Evolutionary conservation across 1,140 invertebrate species (phyloP).

Genomic region (Lanistes nyassanus): DNA sequence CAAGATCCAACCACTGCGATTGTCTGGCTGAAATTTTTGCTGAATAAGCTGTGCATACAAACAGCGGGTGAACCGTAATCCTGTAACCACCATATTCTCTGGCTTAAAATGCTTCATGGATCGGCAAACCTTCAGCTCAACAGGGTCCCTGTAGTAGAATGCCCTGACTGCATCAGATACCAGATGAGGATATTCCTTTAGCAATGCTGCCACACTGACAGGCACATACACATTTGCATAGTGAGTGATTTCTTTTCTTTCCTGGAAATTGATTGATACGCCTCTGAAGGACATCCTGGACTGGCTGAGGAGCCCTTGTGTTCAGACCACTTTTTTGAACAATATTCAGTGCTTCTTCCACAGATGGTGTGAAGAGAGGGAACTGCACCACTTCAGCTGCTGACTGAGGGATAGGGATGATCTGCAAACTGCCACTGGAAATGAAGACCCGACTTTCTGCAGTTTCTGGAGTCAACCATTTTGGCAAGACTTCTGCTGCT

Average conservation of each 20-base stretch:
- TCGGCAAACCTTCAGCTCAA: conserved; percentile 67
- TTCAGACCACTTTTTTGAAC: conserved; percentile 72
- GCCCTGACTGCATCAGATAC: conserved; percentile 83
- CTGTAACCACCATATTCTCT: conserved; percentile 59
- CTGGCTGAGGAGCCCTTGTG: conserved; percentile 74
- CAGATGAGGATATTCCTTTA: conserved; percentile 81
- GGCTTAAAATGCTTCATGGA: conserved; percentile 64
- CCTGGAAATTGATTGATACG: conserved; percentile 75
- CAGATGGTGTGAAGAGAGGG: conserved; percentile 60
- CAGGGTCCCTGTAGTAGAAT: conserved; percentile 85
- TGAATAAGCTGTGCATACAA: conserved; percentile 91
- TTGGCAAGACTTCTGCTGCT: conserved; percentile 86
- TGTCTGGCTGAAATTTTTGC: conserved; percentile 83
- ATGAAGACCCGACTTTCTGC: conserved; percentile 80
- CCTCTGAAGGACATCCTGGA: conserved; percentile 74
- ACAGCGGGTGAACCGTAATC: conserved; percentile 82
- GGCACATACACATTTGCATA: conserved; percentile 83
- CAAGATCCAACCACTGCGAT: conserved; percentile 80
- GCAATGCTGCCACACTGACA: conserved; percentile 80
- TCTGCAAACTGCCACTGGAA: conserved; percentile 75
- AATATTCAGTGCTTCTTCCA: conserved; percentile 72
- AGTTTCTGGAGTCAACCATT: conserved; percentile 78
- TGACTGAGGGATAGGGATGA: conserved; percentile 73
- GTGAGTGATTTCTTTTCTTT: conserved; percentile 78
- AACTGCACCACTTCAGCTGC: conserved; percentile 68